Conservation (phyloP, 37 sponge, comb jelly and placozoan species). For the Cliona cf. orientalis region DNA sequence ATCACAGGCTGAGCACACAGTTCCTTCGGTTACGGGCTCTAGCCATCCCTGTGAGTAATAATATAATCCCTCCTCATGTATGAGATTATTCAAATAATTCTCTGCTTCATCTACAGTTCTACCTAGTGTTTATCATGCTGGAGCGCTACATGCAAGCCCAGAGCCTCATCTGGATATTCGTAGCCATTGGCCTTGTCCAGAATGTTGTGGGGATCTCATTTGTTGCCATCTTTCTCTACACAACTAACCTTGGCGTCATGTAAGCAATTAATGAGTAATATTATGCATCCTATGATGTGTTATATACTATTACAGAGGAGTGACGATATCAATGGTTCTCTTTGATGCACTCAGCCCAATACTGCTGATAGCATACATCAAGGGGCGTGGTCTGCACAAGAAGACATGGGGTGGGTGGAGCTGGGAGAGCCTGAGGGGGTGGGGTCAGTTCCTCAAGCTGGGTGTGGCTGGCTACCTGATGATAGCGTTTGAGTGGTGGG, state of each 20-base stretch:
- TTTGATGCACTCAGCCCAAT: slow-evolving; percentile 3
- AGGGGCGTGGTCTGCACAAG: slow-evolving; percentile 33
- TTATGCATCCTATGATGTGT: too few species aligned
- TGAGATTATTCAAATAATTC: too few species aligned
- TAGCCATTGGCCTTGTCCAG: not conserved
- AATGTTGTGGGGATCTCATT: slow-evolving; percentile 1
- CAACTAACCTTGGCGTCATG: slow-evolving; percentile 14
- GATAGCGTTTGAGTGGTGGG: slow-evolving; percentile 62
- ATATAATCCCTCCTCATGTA: too few species aligned
- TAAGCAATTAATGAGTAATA: too few species aligned
- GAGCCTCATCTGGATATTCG: slow-evolving; percentile 39
- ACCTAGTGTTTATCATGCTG: slow-evolving; percentile 16
- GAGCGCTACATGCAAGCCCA: slow-evolving; percentile 38
- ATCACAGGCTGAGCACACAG: too few species aligned
- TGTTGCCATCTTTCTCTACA: slow-evolving; percentile 5
- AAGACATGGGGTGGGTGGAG: slow-evolving; percentile 78
- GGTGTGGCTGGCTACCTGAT: slow-evolving; percentile 49
- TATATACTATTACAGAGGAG: slow-evolving; percentile 61
- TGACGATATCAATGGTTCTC: slow-evolving; percentile 21
- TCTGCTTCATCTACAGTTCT: slow-evolving; percentile 1
- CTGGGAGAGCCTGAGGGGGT: slow-evolving; percentile 58
- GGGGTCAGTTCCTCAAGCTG: slow-evolving; percentile 32
- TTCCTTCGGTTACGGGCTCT: too few species aligned
- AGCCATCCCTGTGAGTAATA: too few species aligned
- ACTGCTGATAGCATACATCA: slow-evolving; percentile 37